Conservation (phyloP, 2,888 invertebrate genomes). For the Choreutis nemorana region DNA sequence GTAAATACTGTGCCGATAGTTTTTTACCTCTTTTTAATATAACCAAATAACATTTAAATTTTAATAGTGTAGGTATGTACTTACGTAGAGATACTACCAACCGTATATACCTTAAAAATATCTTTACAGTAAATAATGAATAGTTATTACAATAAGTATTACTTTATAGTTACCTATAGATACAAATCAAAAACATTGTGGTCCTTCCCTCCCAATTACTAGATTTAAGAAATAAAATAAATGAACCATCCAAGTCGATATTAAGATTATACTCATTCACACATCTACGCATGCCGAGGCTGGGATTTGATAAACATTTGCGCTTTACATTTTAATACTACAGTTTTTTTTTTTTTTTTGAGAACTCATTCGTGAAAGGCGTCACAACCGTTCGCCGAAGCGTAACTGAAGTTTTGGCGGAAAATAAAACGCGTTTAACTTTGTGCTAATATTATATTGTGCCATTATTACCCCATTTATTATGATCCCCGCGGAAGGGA, state of each 20-base stretch:
- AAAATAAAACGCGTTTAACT: constrained; percentile 64
- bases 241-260: constrained; percentile 12
- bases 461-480: constrained; percentile 65
- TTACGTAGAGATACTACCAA: constrained; percentile 11
- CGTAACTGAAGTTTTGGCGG: constrained; percentile 47
- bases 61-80: no score
- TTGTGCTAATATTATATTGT: constrained; percentile 66
- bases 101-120: not conserved
- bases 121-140: no score
- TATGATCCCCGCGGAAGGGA: constrained; percentile 59
- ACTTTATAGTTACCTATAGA: no score
- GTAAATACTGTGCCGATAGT: no score
- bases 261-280: no score
- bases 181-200: no score
- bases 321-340: constrained; percentile 53
- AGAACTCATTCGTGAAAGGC: constrained; percentile 40
- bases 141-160: no score
- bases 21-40: no score
- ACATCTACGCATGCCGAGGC: no score
- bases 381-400: constrained; percentile 32
- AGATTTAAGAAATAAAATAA: constrained; percentile 1
- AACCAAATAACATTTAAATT: no score
- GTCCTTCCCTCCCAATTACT: no score
- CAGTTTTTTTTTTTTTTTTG: constrained; percentile 54
- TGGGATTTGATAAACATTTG: constrained; percentile 56